phyloP scores from a whole-genome alignment of 1,140 invertebrate genomes.

The Habropoda laboriosa region DNA sequence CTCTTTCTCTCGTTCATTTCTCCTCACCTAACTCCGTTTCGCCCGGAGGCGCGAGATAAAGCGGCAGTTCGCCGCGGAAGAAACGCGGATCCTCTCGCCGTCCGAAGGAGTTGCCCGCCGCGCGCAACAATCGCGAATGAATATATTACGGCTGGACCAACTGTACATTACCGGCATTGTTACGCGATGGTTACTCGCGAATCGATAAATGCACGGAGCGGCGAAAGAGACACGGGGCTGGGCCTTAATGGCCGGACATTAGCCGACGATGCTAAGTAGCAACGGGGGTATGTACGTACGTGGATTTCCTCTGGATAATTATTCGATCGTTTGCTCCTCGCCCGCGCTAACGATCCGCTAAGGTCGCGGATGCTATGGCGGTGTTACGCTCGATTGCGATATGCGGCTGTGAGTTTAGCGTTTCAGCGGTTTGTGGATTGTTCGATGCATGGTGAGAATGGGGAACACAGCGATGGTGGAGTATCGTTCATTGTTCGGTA shows the following conservation, averaged over 20 bases:
- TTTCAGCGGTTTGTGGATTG: too few species aligned
- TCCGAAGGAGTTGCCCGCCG: background rate
- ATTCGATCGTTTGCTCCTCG: slow-evolving; percentile 19
- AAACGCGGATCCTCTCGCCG: slow-evolving; percentile 21
- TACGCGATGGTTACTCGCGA: background rate
- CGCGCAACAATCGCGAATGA: slow-evolving; percentile 19
- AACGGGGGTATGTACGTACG: slow-evolving; percentile 5
- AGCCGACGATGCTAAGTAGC: slow-evolving; percentile 13
- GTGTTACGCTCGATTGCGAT: background rate
- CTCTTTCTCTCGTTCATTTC: background rate
- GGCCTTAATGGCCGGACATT: slow-evolving; percentile 33
- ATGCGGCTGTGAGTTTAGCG: background rate
- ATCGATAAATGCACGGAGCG: background rate
- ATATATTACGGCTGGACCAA: slow-evolving; percentile 28
- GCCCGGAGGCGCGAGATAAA: slow-evolving; percentile 23
- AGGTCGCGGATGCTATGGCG: slow-evolving; percentile 18
- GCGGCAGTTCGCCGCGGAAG: background rate
- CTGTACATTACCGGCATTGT: background rate
- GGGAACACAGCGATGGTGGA: too few species aligned
- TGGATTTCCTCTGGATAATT: slow-evolving; percentile 33
- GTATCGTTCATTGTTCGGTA: too few species aligned
- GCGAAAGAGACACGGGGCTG: background rate
- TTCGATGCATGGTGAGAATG: too few species aligned
- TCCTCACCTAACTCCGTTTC: background rate
- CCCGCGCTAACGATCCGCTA: background rate